Percentiles rank a stretch among this genome's conserved stretches.
Evolutionary conservation across 2,113 vertebrate genomes (phyloP).

Genomic region (Chroicocephalus ridibundus): DNA sequence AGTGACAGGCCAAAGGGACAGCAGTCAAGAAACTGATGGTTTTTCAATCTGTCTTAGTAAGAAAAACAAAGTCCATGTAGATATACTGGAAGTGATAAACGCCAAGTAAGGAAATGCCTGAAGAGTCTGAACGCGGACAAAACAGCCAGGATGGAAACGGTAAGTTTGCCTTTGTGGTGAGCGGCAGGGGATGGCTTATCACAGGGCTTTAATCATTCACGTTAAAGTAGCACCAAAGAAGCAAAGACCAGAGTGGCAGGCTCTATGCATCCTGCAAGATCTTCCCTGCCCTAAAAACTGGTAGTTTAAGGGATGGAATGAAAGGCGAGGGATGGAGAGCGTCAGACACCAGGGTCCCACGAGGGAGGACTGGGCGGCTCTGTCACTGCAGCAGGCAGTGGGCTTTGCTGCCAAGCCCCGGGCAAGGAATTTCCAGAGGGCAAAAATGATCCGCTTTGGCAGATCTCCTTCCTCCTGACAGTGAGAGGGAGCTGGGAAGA

Average conservation of each 20-base stretch:
- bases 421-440: not conserved
- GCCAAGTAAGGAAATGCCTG: not conserved
- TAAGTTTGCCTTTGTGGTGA: not conserved
- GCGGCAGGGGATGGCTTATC: not conserved
- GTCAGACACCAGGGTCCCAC: not conserved
- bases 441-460: not conserved
- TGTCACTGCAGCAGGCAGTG: not conserved
- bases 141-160: constrained; percentile 8
- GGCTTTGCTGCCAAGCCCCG: not conserved
- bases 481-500: not conserved
- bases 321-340: not conserved
- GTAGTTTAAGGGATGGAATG: not conserved
- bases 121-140: not conserved
- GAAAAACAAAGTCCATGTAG: not conserved
- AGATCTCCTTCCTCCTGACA: not conserved
- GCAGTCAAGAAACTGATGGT: not conserved
- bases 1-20: not conserved
- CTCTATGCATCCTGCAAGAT: not conserved
- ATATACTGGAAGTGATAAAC: not conserved
- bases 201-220: not conserved
- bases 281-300: not conserved
- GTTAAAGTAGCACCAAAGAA: not conserved
- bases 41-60: not conserved
- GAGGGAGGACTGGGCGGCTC: not conserved
- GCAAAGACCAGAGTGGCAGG: not conserved